These are phyloP conservation scores for Parthenolecanium corni DNA, from an alignment of 2,888 invertebrate genomes.

Conservation along the genomic window DNA sequence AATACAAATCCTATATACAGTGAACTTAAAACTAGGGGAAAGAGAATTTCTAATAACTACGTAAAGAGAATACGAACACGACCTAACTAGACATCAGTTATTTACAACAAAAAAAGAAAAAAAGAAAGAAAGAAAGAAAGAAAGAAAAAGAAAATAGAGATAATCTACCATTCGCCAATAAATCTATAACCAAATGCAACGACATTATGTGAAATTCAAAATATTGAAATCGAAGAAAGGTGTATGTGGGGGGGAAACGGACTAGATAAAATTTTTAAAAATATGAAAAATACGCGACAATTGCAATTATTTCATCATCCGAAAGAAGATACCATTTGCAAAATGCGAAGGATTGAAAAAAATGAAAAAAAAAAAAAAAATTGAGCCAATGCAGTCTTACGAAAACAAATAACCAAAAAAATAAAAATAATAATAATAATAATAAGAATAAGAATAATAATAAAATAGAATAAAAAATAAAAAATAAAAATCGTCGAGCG, in stretches of 20 bases:
- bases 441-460: not conserved
- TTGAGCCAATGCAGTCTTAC: slow-evolving; percentile 25
- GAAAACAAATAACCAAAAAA: slow-evolving; percentile 21
- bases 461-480: not conserved
- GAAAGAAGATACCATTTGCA: slow-evolving; percentile 9
- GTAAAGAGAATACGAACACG: not conserved
- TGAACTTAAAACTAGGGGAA: not conserved
- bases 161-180: no score
- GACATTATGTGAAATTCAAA: no score
- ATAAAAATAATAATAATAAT: not conserved
- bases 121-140: not conserved
- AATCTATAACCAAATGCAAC: no score
- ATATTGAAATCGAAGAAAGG: no score
- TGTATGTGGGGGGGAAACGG: no score
- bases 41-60: not conserved
- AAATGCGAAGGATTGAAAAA: not conserved
- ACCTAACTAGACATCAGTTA: not conserved
- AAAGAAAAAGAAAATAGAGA: no score
- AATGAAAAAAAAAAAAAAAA: slow-evolving; percentile 7
- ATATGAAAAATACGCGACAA: no score
- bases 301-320: not conserved
- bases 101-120: not conserved
- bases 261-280: no score
- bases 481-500: not conserved
- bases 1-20: not conserved